These are phyloP conservation scores for Beroe forskalii DNA, from an alignment of 37 sponge, comb jelly and placozoan genomes.

Conservation along the genomic window DNA sequence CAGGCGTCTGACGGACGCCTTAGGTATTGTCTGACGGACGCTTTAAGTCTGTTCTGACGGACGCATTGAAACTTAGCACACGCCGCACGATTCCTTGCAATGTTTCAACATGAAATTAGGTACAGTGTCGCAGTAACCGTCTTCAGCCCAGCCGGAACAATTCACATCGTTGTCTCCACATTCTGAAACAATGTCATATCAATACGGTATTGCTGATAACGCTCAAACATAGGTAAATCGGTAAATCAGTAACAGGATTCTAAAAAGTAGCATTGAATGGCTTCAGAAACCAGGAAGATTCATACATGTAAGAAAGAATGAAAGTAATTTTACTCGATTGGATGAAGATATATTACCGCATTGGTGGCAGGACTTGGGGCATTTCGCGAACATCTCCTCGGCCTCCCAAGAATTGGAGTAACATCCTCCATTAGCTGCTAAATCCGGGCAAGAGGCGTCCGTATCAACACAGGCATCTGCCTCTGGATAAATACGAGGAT, in stretches of 20 bases:
- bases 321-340: no score
- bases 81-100: constrained; percentile 32
- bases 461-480: constrained; percentile 1
- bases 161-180: constrained; percentile 26
- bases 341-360: constrained; percentile 44
- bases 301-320: no score
- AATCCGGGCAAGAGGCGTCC: not conserved
- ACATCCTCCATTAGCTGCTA: constrained; percentile 1
- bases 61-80: no score
- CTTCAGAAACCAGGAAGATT: no score
- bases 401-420: not conserved
- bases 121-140: not conserved
- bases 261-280: no score
- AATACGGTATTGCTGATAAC: not conserved
- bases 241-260: not conserved
- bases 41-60: no score
- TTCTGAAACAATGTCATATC: not conserved
- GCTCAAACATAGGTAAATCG: no score
- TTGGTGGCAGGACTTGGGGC: constrained; percentile 43
- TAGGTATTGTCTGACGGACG: no score
- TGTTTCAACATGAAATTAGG: not conserved
- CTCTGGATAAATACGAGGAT: not conserved
- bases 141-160: not conserved
- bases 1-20: no score
- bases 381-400: not conserved